These are phyloP conservation scores for Drosophila merina DNA, from an alignment of 2,888 invertebrate genomes.

Conservation along the genomic window DNA sequence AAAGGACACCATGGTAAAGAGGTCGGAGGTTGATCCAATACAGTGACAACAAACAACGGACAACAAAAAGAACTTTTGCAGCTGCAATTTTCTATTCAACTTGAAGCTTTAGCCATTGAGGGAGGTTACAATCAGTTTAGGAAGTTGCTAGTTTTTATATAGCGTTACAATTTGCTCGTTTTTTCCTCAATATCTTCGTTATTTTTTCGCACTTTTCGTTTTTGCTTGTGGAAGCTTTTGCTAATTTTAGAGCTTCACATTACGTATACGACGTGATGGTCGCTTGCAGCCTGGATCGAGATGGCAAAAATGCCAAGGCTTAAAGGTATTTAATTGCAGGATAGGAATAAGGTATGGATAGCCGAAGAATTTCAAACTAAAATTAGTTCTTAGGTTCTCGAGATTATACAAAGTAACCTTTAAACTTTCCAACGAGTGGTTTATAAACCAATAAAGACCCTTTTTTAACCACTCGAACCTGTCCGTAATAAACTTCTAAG, in stretches of 20 bases:
- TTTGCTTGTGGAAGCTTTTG: slow-evolving; percentile 23
- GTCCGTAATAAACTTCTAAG: neutral
- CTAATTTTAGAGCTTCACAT: slow-evolving; percentile 40
- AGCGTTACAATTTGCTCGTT: slow-evolving; percentile 18
- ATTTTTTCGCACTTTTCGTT: slow-evolving; percentile 3
- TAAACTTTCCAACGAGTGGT: neutral
- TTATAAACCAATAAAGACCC: neutral
- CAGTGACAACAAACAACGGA: slow-evolving; percentile 29
- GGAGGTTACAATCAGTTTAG: slow-evolving; percentile 22
- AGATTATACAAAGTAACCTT: neutral
- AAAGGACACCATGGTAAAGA: slow-evolving; percentile 13
- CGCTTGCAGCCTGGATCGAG: slow-evolving; percentile 5
- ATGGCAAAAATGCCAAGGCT: neutral
- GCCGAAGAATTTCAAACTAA: neutral
- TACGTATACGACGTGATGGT: slow-evolving; percentile 48
- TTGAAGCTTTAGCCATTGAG: slow-evolving; percentile 28
- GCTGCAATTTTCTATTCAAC: slow-evolving; percentile 60
- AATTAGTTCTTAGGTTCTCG: neutral
- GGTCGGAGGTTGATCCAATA: slow-evolving; percentile 34
- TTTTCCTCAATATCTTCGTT: neutral
- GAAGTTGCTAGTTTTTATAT: slow-evolving; percentile 37
- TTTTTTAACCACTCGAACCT: neutral
- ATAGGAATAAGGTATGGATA: neutral
- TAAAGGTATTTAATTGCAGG: neutral
- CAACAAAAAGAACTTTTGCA: slow-evolving; percentile 27